These are phyloP conservation scores for Pectinophora gossypiella DNA, from an alignment of 1,140 invertebrate species.

Conservation along the genomic window DNA sequence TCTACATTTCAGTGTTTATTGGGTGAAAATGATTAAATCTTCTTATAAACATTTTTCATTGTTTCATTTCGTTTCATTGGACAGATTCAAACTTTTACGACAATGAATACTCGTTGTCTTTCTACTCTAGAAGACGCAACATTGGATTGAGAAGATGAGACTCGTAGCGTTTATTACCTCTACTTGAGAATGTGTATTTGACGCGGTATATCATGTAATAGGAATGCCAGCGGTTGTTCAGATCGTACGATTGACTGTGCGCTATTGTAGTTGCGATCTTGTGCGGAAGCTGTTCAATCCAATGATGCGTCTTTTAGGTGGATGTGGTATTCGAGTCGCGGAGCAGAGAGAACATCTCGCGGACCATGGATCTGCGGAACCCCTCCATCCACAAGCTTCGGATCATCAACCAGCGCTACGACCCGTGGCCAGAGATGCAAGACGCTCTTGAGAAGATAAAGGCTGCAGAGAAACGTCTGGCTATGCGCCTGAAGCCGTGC, in stretches of 20 bases:
- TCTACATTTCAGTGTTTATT: too few species aligned
- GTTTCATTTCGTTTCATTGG: too few species aligned
- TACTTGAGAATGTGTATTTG: too few species aligned
- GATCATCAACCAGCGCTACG: constrained; percentile 49
- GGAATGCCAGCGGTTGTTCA: too few species aligned
- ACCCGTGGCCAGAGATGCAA: constrained; percentile 62
- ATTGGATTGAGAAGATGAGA: not conserved
- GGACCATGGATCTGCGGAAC: constrained; percentile 52
- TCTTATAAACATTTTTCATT: too few species aligned
- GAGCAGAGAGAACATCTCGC: constrained; percentile 40
- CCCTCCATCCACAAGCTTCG: constrained; percentile 44
- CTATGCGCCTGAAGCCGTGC: constrained; percentile 35
- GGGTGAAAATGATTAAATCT: too few species aligned
- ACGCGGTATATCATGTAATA: too few species aligned
- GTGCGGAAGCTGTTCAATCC: not conserved
- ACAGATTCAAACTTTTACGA: too few species aligned
- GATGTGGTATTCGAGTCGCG: constrained; percentile 27
- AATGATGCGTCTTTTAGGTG: not conserved
- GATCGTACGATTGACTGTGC: too few species aligned
- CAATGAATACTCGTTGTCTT: too few species aligned
- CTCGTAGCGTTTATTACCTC: too few species aligned
- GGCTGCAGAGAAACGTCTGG: constrained; percentile 39
- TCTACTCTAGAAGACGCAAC: too few species aligned
- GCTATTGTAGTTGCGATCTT: not conserved
- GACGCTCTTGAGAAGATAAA: constrained; percentile 51